These are phyloP conservation scores for Tragelaphus buxtoni DNA, from an alignment of 2,113 vertebrate species.

Conservation along the genomic window DNA sequence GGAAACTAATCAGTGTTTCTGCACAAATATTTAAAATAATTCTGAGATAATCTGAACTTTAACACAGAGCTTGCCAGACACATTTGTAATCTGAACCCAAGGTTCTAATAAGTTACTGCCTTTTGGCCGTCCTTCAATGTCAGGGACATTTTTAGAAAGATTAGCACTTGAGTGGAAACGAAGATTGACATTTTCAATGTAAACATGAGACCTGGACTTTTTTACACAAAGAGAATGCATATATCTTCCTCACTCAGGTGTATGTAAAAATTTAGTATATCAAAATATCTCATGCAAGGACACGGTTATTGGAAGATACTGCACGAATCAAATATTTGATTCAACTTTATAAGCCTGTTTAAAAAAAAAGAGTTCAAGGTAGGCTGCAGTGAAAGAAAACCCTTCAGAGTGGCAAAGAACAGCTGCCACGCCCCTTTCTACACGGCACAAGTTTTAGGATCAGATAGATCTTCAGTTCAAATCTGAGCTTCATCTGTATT, in stretches of 20 bases:
- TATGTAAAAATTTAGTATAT: neutral
- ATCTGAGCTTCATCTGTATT: neutral
- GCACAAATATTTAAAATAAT: constrained; percentile 70
- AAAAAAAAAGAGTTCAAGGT: constrained; percentile 31
- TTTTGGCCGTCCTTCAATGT: constrained; percentile 60
- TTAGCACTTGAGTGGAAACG: constrained; percentile 53
- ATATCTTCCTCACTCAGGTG: neutral
- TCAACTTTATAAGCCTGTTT: neutral
- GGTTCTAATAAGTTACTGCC: constrained; percentile 55
- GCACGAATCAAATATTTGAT: neutral
- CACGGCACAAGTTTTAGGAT: neutral
- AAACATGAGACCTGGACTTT: neutral
- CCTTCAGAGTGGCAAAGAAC: neutral
- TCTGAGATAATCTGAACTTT: constrained; percentile 58
- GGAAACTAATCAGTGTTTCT: constrained; percentile 56
- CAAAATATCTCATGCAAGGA: neutral
- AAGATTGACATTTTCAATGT: constrained; percentile 31
- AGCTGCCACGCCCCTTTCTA: neutral
- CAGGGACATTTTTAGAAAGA: constrained; percentile 65
- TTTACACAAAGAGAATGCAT: neutral
- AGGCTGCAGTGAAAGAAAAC: neutral
- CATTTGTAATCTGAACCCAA: constrained; percentile 55
- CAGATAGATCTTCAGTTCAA: neutral
- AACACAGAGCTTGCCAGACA: constrained; percentile 46
- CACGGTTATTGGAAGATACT: neutral